Evolutionary conservation across 1,140 invertebrate genomes (phyloP), one percentile per base, ranked within the genome.

Genomic region (Reticulitermes speratus): DNA sequence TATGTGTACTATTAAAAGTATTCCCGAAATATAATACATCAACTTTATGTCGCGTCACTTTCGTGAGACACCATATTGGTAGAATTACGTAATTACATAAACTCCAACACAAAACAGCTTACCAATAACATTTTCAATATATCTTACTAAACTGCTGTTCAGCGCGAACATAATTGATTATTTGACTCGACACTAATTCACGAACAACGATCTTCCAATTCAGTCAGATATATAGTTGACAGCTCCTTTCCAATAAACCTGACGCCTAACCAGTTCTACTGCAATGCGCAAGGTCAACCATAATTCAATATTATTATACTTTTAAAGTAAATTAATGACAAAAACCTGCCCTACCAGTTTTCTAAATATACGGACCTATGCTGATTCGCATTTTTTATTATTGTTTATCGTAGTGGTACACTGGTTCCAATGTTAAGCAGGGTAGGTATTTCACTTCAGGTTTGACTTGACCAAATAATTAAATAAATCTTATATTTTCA

Each of bases 71-170:
- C 16, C 48, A 48, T 48, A 48, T 48, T 48, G 48, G 48, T 16
- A 48, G 48, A 16, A 48, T 9, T 48, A 9, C 48, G 16, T 16
- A 48, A 48, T 48, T 48, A 82, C 65, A 44, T 82, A 23, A 69
- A 23, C 12, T 38, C 38, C 38, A 38, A 38, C 38, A 38, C 16
- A 84, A 48, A 19, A 30, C 16, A 12, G 25, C 86, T 86, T 82
- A 86, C 83, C 82, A 59, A 48, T 65, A 86, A 65, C 25, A 86
- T 83, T 84, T 86, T 86, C 48, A 52, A 69, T 25, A 25, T 65
- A 84, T 32, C 25, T 86, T 44, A 59, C 23, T 84, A 86, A 19
- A 0, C 11, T 25, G 82, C 59, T 55, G 23, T 84, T 83, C 21
- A 84, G n/a, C 32, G 21, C 52, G 19, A 84, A 21, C 82, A 84